Evolutionary conservation across 2,113 vertebrate species (phyloP).

Genomic region (Oryzias javanicus): DNA sequence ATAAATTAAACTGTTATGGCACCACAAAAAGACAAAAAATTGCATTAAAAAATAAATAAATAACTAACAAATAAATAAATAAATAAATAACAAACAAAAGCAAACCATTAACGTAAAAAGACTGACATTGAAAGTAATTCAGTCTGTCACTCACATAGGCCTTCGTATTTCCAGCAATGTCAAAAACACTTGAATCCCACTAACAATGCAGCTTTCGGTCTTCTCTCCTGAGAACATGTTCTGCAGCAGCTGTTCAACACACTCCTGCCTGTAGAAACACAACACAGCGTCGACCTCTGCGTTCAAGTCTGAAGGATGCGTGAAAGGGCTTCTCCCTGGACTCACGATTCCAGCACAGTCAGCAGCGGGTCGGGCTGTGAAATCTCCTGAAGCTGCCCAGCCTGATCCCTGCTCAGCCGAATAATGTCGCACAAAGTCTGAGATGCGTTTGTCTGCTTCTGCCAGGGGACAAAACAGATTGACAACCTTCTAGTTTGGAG

Average conservation of each 20-base stretch:
- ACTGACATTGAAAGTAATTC: neutral
- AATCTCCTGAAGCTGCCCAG: constrained; percentile 85
- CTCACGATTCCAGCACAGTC: constrained; percentile 91
- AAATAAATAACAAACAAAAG: constrained; percentile 12
- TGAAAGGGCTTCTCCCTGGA: neutral
- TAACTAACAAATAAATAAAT: too few species aligned
- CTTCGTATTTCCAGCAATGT: constrained; percentile 90
- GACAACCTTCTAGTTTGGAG: neutral
- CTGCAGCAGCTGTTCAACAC: constrained; percentile 89
- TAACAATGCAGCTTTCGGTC: constrained; percentile 88
- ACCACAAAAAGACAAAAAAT: too few species aligned
- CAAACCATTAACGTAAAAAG: neutral
- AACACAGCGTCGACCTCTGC: neutral
- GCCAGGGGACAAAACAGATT: constrained; percentile 1
- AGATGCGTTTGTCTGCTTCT: constrained; percentile 96
- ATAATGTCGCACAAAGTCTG: constrained; percentile 95
- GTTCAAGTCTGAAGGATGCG: neutral
- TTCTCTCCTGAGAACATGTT: constrained; percentile 91
- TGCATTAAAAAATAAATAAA: too few species aligned
- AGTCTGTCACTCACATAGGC: constrained; percentile 82
- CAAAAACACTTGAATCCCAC: constrained; percentile 91
- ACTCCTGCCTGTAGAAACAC: constrained; percentile 83
- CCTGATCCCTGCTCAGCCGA: constrained; percentile 92
- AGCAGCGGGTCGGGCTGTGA: constrained; percentile 89
- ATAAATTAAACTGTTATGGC: too few species aligned